Evolutionary conservation across 2,113 vertebrate species (phyloP).

Genomic region (Ursus arctos): DNA sequence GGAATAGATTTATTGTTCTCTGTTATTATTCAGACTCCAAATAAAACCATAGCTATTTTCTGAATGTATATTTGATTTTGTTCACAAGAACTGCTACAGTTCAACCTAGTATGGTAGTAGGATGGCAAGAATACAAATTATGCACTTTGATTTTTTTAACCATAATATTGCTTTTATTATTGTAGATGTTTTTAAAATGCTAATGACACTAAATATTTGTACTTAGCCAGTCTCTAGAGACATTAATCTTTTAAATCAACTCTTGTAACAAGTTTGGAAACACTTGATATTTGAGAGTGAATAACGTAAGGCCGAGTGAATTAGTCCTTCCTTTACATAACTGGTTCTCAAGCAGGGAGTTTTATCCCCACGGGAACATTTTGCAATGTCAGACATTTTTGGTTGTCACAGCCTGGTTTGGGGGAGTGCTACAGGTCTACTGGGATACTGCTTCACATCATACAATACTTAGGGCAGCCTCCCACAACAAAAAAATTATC

Average conservation of each 20-base stretch:
- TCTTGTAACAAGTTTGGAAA: not conserved
- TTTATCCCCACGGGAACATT: not conserved
- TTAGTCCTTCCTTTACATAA: not conserved
- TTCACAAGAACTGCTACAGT: not conserved
- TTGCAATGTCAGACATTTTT: not conserved
- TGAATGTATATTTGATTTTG: not conserved
- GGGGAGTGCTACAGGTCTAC: not conserved
- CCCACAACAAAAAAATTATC: not conserved
- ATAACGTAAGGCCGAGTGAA: not conserved
- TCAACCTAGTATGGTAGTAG: not conserved
- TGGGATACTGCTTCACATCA: not conserved
- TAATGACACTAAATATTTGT: not conserved
- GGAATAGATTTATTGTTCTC: not conserved
- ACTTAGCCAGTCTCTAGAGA: not conserved
- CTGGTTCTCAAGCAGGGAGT: not conserved
- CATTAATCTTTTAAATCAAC: not conserved
- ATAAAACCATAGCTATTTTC: not conserved
- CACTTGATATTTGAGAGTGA: conserved; percentile 10
- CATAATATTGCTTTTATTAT: not conserved
- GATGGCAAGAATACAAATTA: not conserved
- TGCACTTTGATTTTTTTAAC: conserved; percentile 11
- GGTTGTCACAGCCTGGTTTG: not conserved
- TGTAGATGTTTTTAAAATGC: not conserved
- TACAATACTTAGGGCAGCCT: not conserved
- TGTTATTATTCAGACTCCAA: not conserved